Evolutionary conservation across 2,888 invertebrate genomes (phyloP).

Genomic region (Dynastes tityus): DNA sequence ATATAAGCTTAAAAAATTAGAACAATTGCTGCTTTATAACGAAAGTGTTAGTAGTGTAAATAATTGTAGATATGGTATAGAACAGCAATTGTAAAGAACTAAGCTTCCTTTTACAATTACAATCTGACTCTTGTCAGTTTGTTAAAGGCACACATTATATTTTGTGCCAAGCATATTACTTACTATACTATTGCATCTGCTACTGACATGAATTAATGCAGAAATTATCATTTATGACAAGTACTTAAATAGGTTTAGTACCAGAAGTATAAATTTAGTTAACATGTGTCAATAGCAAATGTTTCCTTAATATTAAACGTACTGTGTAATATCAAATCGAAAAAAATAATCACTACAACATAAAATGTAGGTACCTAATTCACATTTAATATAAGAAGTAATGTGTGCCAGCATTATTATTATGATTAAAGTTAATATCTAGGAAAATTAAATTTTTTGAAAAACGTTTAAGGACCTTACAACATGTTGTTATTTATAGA

Average conservation of each 20-base stretch:
- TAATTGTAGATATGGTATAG: conserved; percentile 25
- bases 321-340: conserved; percentile 25
- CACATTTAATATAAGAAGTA: conserved; percentile 23
- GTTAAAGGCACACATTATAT: conserved; percentile 44
- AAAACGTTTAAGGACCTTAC: conserved; percentile 22
- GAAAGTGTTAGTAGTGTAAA: conserved; percentile 37
- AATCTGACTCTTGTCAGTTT: conserved; percentile 33
- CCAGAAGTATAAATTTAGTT: background rate
- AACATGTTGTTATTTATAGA: conserved; percentile 41
- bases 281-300: conserved; percentile 10
- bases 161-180: conserved; percentile 44
- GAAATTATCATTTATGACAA: background rate
- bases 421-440: conserved; percentile 3
- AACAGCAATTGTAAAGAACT: conserved; percentile 39
- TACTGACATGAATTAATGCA: conserved; percentile 14
- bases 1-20: conserved; percentile 46
- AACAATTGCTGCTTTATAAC: conserved; percentile 37
- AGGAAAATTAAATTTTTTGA: conserved; percentile 34
- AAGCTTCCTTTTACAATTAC: conserved; percentile 45
- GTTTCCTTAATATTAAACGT: background rate
- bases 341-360: conserved; percentile 20
- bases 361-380: conserved; percentile 9
- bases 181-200: conserved; percentile 26
- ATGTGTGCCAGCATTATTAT: conserved; percentile 42
- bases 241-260: conserved; percentile 19